Percentiles rank a stretch among this genome's conserved stretches.
Conservation (phyloP, 2,113 vertebrate genomes). For the Nymphicus hollandicus region DNA sequence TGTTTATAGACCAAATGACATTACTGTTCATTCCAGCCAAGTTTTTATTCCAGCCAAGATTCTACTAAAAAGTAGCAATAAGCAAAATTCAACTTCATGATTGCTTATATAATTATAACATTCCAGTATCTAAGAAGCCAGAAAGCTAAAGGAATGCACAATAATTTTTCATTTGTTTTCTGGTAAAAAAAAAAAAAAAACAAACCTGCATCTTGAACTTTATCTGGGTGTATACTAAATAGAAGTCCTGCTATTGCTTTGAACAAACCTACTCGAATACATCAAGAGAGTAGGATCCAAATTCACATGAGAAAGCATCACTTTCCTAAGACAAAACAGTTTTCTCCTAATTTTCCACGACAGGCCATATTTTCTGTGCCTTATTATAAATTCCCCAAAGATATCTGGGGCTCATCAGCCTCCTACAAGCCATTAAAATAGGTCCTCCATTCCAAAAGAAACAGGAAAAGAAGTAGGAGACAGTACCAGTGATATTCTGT, state of each 20-base stretch:
- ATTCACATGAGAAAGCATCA: background rate
- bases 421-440: conserved; percentile 15
- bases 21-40: background rate
- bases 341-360: background rate
- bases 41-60: background rate
- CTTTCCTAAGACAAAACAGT: background rate
- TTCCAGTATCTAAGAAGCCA: background rate
- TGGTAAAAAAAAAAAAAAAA: background rate
- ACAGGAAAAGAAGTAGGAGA: conserved; percentile 50
- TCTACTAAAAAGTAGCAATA: background rate
- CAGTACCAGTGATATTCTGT: background rate
- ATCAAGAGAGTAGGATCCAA: background rate
- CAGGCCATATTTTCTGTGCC: background rate
- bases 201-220: background rate
- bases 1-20: background rate
- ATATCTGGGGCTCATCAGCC: conserved; percentile 7
- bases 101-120: background rate
- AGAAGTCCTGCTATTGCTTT: background rate
- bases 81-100: background rate
- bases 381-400: conserved; percentile 28
- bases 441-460: conserved; percentile 34
- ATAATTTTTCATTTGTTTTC: background rate
- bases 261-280: background rate
- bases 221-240: background rate
- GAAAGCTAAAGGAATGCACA: background rate